Conservation (phyloP, 2,113 vertebrate species). For the Pyrgilauda ruficollis region DNA sequence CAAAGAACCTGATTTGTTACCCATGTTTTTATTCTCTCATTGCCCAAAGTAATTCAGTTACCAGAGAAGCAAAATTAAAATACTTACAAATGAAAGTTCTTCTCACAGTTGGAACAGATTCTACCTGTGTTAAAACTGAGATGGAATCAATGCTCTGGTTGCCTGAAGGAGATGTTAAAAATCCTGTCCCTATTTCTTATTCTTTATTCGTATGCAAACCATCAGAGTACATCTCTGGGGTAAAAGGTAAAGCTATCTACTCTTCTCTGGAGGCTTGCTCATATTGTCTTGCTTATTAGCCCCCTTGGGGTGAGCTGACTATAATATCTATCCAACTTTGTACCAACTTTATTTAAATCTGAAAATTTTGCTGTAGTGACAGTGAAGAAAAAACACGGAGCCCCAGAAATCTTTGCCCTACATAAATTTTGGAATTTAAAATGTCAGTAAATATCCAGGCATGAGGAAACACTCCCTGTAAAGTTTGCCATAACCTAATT, state of each 20-base stretch:
- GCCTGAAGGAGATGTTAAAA: background rate
- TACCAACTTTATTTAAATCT: constrained; percentile 7
- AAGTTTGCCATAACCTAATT: background rate
- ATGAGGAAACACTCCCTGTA: background rate
- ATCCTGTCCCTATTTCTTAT: background rate
- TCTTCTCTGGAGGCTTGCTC: background rate
- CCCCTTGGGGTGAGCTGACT: background rate
- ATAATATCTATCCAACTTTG: background rate
- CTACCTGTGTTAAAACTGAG: background rate
- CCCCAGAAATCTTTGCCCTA: constrained; percentile 10
- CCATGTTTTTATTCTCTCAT: background rate
- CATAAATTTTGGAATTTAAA: constrained; percentile 10
- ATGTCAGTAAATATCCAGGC: background rate
- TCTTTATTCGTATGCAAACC: background rate
- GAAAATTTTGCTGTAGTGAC: background rate
- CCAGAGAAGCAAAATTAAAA: background rate
- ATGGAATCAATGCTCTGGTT: background rate
- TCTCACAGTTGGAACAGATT: background rate
- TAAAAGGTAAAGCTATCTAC: background rate
- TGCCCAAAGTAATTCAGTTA: background rate
- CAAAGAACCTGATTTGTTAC: background rate
- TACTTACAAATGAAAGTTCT: background rate
- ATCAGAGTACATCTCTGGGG: background rate
- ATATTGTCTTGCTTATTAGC: constrained; percentile 13
- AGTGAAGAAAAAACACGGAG: background rate